Percentiles rank a stretch among this genome's conserved stretches.
Conservation (phyloP, 2,113 vertebrate genomes). For the Cebus imitator region DNA sequence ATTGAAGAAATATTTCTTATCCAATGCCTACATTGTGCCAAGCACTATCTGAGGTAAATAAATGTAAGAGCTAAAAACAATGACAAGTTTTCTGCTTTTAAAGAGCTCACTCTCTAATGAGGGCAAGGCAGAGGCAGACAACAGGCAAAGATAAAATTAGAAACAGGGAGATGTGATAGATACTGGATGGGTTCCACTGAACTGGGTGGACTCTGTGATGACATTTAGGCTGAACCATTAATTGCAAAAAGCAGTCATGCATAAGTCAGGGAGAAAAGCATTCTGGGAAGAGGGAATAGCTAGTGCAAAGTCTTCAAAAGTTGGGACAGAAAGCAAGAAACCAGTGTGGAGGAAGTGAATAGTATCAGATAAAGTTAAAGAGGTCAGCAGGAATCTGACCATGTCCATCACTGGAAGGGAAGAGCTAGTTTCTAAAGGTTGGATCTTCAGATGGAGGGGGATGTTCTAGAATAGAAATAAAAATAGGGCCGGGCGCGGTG, state of each 20-base stretch:
- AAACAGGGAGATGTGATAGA: background rate
- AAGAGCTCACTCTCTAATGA: background rate
- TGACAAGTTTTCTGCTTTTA: background rate
- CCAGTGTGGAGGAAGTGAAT: too few species aligned
- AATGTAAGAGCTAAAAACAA: background rate
- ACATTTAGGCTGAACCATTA: background rate
- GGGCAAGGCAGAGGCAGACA: background rate
- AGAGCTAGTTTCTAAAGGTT: background rate
- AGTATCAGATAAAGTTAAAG: background rate
- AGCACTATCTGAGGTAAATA: background rate
- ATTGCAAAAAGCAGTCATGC: background rate
- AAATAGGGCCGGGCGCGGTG: background rate
- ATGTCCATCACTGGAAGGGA: background rate
- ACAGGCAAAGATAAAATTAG: background rate
- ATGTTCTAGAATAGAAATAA: background rate
- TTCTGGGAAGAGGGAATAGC: background rate
- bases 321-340: background rate
- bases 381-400: background rate
- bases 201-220: background rate
- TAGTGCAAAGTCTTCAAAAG: background rate
- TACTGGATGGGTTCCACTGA: background rate
- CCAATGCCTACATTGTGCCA: background rate
- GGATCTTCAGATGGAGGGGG: background rate
- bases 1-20: background rate
- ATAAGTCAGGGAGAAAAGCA: background rate